A percentile compares a stretch with the other conserved stretches of the same genome.
phyloP scores from a whole-genome alignment of 2,797 vertebrate species.

The Pseudochirops cupreus region DNA sequence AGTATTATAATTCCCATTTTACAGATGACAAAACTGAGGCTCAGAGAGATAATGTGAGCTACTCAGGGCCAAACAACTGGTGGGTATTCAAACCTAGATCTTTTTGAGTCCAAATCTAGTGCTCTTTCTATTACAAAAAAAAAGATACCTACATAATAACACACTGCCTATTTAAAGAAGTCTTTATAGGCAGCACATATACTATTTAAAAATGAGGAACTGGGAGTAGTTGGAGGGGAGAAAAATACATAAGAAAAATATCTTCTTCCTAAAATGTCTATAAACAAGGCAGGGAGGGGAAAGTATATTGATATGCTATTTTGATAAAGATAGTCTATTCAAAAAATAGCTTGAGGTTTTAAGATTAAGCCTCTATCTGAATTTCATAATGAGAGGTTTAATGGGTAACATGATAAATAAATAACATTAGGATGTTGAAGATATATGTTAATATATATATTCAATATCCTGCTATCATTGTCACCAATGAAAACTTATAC shows the following conservation, averaged over 20 bases:
- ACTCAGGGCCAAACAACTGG: background rate
- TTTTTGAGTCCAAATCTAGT: background rate
- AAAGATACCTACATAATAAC: background rate
- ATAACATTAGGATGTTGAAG: background rate
- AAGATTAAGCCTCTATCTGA: background rate
- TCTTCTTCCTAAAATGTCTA: background rate
- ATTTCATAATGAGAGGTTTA: background rate
- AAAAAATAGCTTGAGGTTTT: background rate
- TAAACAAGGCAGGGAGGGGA: background rate
- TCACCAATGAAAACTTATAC: background rate
- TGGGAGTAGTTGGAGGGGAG: background rate
- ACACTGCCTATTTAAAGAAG: background rate
- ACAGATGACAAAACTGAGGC: background rate
- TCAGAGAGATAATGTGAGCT: background rate
- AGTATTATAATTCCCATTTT: background rate
- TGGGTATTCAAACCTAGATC: background rate
- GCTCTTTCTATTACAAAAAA: background rate
- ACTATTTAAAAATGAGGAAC: background rate
- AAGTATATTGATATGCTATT: background rate
- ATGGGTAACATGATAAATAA: background rate
- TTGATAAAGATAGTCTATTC: background rate
- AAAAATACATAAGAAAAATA: background rate
- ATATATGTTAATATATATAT: background rate
- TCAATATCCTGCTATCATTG: background rate
- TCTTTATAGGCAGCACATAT: background rate